Conservation (phyloP, 2,113 vertebrate genomes). For the Numida meleagris region DNA sequence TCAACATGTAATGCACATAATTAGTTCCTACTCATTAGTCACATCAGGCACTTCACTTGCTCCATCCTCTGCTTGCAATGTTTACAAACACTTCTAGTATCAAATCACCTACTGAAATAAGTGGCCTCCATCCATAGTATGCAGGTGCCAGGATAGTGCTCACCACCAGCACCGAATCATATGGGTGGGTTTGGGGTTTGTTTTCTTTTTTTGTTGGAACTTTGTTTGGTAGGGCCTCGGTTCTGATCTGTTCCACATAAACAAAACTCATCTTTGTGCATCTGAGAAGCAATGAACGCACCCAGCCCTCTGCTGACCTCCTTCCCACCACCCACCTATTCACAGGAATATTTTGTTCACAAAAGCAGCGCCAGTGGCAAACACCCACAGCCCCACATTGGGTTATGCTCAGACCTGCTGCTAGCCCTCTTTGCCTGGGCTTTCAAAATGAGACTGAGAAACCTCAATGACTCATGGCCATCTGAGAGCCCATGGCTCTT, state of each 20-base stretch:
- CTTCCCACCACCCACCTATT: background rate
- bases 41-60: background rate
- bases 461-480: background rate
- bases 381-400: background rate
- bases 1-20: background rate
- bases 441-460: background rate
- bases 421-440: background rate
- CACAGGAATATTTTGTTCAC: background rate
- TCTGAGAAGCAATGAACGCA: background rate
- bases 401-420: background rate
- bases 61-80: background rate
- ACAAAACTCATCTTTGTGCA: background rate
- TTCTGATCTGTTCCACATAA: background rate
- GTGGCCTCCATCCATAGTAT: background rate
- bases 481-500: background rate
- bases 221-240: background rate
- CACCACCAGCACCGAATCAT: background rate
- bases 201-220: background rate
- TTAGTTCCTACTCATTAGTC: background rate
- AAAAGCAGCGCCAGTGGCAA: rapidly evolving
- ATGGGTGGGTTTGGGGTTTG: background rate
- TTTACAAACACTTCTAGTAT: background rate
- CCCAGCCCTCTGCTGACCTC: background rate
- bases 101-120: background rate
- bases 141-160: background rate